Evolutionary conservation across 2,797 vertebrate species (phyloP), one percentile per base, ranked within the genome.

Genomic region (Melanogrammus aeglefinus): DNA sequence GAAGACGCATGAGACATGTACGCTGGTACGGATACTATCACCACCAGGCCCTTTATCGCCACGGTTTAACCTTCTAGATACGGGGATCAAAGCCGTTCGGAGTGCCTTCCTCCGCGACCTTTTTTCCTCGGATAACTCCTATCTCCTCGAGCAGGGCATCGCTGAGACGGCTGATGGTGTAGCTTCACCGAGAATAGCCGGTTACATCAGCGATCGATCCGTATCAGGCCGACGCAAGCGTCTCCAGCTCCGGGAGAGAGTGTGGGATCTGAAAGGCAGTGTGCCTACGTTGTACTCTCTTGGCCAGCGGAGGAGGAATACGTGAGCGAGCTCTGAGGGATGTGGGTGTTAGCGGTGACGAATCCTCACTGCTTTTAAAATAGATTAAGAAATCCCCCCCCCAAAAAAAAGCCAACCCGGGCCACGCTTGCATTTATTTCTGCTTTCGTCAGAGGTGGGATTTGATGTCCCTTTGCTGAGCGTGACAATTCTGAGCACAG

Each of bases 401-500:
- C n/a, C n/a, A n/a, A 10, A 47, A 31, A 79, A 75, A 72, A 77
- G 70, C 16, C 35, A 57, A 47, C 66, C 39, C 72, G 79, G 73
- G 13, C 41, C 12, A 13, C 41, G 31, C 10, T 38, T 14, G 21
- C 35, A 38, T 81, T 75, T 77, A 39, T 36, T 31, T 8, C 13
- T 82, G 31, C 77, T 76, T 24, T 73, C 85, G 79, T 81, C 77
- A 44, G 72, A 0, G 51, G 81, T 79, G 82, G 84, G 83, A 83
- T 87, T 86, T 81, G 72, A 88, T 82, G 18, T 86, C 81, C 80
- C 35, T 36, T 36, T 76, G 84, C 83, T 86, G 81, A 84, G 84
- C 81, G 77, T 86, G 88, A 89, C 91, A 82, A 82, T 84, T 86
- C 24, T 57, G 77, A 87, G 80, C 82, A 79, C 81, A 79, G 81